A percentile compares a stretch with the other conserved stretches of the same genome.
Evolutionary conservation across 2,797 vertebrate species (phyloP).

Genomic region (Esox masquinongy): DNA sequence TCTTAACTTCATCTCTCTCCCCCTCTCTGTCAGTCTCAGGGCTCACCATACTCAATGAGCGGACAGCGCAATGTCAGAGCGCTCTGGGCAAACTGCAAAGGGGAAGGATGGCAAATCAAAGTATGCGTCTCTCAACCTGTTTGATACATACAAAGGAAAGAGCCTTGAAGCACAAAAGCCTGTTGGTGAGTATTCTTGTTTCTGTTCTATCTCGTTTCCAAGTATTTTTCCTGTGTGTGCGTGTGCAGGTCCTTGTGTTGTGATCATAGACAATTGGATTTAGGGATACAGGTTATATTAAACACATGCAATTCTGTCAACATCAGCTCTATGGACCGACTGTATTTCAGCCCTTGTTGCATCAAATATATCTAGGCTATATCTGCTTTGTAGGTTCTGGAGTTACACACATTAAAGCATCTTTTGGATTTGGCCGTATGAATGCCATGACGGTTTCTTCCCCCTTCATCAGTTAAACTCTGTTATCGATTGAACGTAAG

Average conservation of each 20-base stretch:
- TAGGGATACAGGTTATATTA: neutral
- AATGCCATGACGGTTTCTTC: neutral
- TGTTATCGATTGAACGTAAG: neutral
- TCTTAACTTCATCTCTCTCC: conserved; percentile 19
- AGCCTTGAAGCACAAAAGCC: conserved; percentile 98
- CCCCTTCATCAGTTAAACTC: neutral
- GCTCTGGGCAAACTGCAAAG: conserved; percentile 99
- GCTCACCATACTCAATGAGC: conserved; percentile 98
- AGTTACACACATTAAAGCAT: neutral
- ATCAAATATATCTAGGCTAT: neutral
- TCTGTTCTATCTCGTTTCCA: neutral
- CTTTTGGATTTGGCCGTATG: neutral
- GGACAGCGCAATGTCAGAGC: conserved; percentile 99
- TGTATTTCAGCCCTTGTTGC: neutral
- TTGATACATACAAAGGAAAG: conserved; percentile 99
- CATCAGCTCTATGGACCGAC: neutral
- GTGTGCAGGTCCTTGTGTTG: neutral
- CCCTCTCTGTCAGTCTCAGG: conserved; percentile 78
- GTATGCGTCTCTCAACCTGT: conserved; percentile 98
- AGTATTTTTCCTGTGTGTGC: neutral
- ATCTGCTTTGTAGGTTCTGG: neutral
- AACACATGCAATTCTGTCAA: neutral
- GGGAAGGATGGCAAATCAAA: conserved; percentile 98
- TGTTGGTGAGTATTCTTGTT: conserved; percentile 80
- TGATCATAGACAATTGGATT: neutral